Percentiles rank a stretch among this genome's conserved stretches.
Conservation (phyloP, 2,888 invertebrate species). For the Rhagonycha fulva region DNA sequence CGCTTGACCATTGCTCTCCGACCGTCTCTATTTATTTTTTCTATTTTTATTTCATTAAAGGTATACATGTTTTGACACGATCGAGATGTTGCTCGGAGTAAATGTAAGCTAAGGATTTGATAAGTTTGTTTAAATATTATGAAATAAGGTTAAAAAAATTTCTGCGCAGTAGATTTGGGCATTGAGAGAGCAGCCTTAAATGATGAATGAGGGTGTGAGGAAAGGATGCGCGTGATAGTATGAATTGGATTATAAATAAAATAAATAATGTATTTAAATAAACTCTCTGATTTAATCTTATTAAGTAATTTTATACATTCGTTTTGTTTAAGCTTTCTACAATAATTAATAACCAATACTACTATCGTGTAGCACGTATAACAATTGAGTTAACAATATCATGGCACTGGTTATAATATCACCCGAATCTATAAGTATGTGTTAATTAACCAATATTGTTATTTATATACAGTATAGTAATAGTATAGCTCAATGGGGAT, state of each 20-base stretch:
- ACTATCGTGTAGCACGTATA: conserved; percentile 54
- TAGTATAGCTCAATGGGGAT: conserved; percentile 32
- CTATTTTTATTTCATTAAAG: no score
- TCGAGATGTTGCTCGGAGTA: no score
- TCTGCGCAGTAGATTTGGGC: no score
- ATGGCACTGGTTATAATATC: conserved; percentile 59
- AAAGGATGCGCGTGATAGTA: neutral
- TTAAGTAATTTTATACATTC: conserved; percentile 53
- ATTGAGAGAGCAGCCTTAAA: neutral
- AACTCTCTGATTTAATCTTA: conserved; percentile 58
- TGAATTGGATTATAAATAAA: conserved; percentile 24
- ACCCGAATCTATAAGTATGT: conserved; percentile 58
- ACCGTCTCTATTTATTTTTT: no score
- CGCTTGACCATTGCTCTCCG: no score
- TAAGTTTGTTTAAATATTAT: no score
- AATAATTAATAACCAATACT: conserved; percentile 53
- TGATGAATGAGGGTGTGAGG: neutral
- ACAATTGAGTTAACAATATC: conserved; percentile 58
- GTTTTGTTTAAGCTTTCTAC: conserved; percentile 52
- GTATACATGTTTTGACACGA: no score
- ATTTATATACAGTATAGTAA: conserved; percentile 37
- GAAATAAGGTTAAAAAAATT: no score
- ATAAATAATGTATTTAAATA: conserved; percentile 47
- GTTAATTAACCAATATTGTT: conserved; percentile 52
- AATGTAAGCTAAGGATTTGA: no score